Evolutionary conservation across 2,113 vertebrate species (phyloP).

Genomic region (Prietella phreatophila): DNA sequence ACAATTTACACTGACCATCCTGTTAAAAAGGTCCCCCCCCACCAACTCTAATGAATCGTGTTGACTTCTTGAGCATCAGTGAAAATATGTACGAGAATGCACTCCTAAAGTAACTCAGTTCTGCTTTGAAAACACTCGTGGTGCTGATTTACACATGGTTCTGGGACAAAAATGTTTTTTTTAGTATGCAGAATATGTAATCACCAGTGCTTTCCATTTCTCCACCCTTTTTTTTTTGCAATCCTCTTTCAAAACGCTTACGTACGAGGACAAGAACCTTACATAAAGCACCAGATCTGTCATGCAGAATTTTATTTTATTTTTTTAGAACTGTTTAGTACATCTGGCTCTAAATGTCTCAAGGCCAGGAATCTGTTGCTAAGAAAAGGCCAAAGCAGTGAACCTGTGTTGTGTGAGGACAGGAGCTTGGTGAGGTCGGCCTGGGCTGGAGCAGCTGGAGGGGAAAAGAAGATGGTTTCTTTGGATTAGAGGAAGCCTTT

Average conservation of each 20-base stretch:
- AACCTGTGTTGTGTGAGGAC: conserved; percentile 65
- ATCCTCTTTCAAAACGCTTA: neutral
- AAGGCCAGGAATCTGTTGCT: neutral
- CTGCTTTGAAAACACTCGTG: neutral
- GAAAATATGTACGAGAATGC: neutral
- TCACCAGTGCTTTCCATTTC: neutral
- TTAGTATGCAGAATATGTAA: neutral
- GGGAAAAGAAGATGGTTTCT: conserved; percentile 30
- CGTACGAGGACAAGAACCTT: neutral
- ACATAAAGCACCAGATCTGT: neutral
- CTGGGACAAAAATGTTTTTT: neutral
- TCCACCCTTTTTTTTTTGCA: neutral
- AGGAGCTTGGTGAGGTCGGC: conserved; percentile 34
- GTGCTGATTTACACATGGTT: neutral
- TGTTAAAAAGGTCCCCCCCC: too few relatives aligned
- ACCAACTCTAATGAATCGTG: too few relatives aligned
- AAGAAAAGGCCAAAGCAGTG: conserved; percentile 44
- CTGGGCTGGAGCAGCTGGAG: conserved; percentile 21
- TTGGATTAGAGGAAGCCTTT: conserved; percentile 43
- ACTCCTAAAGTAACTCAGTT: neutral
- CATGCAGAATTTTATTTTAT: neutral
- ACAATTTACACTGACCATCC: too few relatives aligned
- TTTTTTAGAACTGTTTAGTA: neutral
- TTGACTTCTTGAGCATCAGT: too few relatives aligned
- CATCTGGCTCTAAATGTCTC: neutral